Evolutionary conservation across 2,113 vertebrate genomes (phyloP), one percentile per base, ranked within the genome.

Genomic region (Myiozetetes cayanensis): DNA sequence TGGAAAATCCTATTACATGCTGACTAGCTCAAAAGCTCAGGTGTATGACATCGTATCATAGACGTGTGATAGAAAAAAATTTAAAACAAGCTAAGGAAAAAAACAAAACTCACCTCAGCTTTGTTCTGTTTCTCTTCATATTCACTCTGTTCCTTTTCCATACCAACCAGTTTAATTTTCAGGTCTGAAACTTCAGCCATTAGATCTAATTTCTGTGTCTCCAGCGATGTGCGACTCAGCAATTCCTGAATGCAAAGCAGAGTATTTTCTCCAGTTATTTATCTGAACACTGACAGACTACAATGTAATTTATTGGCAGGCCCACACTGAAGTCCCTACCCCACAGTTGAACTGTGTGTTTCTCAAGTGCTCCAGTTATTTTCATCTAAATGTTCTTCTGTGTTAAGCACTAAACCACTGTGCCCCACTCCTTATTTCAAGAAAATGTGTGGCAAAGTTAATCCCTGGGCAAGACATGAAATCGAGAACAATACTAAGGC

Each of bases 131-230:
- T 99, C 87, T 99, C 99, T 58, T 98, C 98, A 24, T 98, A 98
- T 66, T 99, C 98, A 82, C 90, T 97, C 88, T 98, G 98, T 80
- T 99, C 99, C 94, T 98, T 99, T 93, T 99, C 99, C 98, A 99
- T 99, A 79, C 98, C 98, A 96, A 98, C 98, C 91, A 99, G 97
- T 83, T 99, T 99, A 74, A 99, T 97, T 97, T 99, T 99, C 96
- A 99, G 97, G 93, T 98, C 98, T 87, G 99, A 99, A 88, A 99
- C 98, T 97, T 99, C 99, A 89, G 98, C 98, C 98, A 98, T 98
- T 84, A 99, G 98, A 98, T 98, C 98, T 28, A 99, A 97, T 96
- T 99, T 99, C 97, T 99, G 99, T 50, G 97, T 99, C 97, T 99
- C 99, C 7, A 99, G 98, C 12, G 98, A 98, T 43, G 98, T 98